Conservation (phyloP, 2,797 vertebrate species). For the Masticophis lateralis region DNA sequence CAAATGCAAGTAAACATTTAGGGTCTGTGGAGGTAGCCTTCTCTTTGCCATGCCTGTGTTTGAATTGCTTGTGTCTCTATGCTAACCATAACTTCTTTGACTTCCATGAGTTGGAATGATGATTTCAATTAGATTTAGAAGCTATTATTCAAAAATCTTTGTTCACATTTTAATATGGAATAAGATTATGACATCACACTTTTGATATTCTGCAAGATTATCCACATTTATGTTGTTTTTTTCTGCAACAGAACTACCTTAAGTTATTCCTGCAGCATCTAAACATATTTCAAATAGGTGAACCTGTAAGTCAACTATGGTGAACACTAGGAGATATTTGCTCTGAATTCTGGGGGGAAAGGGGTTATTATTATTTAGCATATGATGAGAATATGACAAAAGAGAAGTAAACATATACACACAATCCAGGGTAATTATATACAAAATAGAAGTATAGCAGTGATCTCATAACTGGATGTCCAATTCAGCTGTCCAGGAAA, state of each 20-base stretch:
- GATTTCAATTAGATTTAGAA: neutral
- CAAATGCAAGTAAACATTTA: too few species aligned
- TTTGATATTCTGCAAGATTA: neutral
- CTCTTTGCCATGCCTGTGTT: neutral
- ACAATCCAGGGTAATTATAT: neutral
- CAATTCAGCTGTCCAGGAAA: neutral
- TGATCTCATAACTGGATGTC: neutral
- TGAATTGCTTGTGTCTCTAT: neutral
- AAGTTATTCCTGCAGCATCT: neutral
- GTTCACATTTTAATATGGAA: neutral
- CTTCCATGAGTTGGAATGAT: neutral
- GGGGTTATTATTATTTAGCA: neutral
- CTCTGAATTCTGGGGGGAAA: neutral
- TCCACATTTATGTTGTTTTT: neutral
- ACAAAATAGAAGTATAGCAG: neutral
- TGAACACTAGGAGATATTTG: neutral
- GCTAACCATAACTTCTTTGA: neutral
- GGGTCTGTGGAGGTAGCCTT: neutral
- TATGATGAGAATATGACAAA: neutral
- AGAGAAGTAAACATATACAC: neutral
- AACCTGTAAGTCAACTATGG: neutral
- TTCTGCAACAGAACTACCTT: neutral
- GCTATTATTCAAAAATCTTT: neutral
- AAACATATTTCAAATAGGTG: neutral
- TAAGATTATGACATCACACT: neutral